These are phyloP conservation scores for Camelus bactrianus DNA, from an alignment of 2,113 vertebrate genomes.

Conservation along the genomic window DNA sequence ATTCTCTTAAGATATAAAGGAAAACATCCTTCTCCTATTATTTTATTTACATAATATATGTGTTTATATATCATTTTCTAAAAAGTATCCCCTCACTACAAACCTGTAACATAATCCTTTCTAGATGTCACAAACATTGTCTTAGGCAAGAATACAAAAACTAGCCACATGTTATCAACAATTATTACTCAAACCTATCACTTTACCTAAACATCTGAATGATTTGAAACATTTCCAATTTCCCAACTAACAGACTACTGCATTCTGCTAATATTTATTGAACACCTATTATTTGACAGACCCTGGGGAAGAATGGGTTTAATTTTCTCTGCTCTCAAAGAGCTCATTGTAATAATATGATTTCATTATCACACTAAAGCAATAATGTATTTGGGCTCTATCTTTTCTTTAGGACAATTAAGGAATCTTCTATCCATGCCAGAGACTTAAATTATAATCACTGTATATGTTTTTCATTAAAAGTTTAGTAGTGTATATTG, in stretches of 20 bases:
- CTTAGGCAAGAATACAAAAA: conserved; percentile 46
- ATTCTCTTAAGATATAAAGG: too few species aligned
- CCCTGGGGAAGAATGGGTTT: neutral
- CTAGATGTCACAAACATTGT: neutral
- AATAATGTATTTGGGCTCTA: conserved; percentile 43
- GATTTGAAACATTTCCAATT: conserved; percentile 25
- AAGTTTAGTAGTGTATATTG: neutral
- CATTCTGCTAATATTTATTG: conserved; percentile 32
- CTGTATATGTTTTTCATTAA: conserved; percentile 33
- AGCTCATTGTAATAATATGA: neutral
- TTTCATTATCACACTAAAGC: conserved; percentile 41
- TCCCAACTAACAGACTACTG: neutral
- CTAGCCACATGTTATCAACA: neutral
- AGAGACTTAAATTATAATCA: conserved; percentile 50
- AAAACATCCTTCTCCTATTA: neutral
- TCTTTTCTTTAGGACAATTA: conserved; percentile 52
- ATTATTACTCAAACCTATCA: neutral
- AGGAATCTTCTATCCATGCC: neutral
- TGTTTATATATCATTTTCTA: neutral
- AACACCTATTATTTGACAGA: conserved; percentile 50
- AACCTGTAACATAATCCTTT: neutral
- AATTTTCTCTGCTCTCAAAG: conserved; percentile 56
- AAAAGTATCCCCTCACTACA: neutral
- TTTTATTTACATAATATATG: neutral
- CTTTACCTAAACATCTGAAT: conserved; percentile 26